Evolutionary conservation across 2,797 vertebrate species (phyloP), one percentile per base, ranked within the genome.

Genomic region (Sebastes nivosus): DNA sequence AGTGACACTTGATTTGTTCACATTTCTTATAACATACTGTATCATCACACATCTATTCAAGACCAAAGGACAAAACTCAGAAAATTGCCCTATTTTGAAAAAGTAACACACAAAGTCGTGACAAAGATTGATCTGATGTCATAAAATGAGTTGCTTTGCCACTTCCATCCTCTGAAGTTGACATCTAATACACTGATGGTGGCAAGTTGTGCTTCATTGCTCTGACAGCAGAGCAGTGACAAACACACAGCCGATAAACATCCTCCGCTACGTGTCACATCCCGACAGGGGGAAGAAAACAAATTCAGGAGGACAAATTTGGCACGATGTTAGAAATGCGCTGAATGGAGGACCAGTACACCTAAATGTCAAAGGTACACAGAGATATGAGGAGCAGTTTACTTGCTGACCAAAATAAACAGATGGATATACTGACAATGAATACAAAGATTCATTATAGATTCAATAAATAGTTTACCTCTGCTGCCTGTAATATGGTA

Each of bases 201-300:
- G 72, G 66, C 34, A 76, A 58, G 88, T 80, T 81, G 78, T 60
- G 85, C 60, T 76, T 89, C 82, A 87, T 81, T 82, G 92, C 85
- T 88, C 81, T 91, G 93, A 94, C 92, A 92, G 90, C 84, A 65
- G 29, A 22, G 84, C 74, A 57, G 79, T 67, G 86, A 92, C 84
- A 88, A 80, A 89, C 84, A 92, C 86, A 84, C 73, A 83, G 60
- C 50, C 10, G 81, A 75, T 88, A 90, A 93, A 85, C 86, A 86
- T 88, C 79, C 81, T 80, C 82, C n/a, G 46, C 50, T 75, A 29
- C 22, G 27, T 85, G 89, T 91, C 90, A 88, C 64, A 38, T 74
- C 59, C 78, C 88, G 89, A 91, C 87, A 89, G 81, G 32, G 14
- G 32, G 27, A 83, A 77, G 24, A 79, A 68, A 72, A 77, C 13